Percentiles rank a stretch among this genome's conserved stretches.
Evolutionary conservation across 2,888 invertebrate species (phyloP).

Genomic region (Antitype chi): DNA sequence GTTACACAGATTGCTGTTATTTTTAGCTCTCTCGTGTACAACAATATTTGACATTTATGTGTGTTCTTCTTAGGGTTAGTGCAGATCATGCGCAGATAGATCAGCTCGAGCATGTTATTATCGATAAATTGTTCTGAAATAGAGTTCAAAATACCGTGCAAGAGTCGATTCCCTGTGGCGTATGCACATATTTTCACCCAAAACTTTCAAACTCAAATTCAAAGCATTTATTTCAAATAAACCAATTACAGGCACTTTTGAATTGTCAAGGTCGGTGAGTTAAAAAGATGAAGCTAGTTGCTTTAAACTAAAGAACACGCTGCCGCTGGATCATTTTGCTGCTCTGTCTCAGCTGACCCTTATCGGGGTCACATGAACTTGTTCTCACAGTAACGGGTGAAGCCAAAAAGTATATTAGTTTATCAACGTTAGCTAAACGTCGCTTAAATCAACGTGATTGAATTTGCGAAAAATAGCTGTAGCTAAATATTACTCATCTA

Average conservation of each 20-base stretch:
- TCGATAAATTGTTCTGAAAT: neutral
- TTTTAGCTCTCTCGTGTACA: neutral
- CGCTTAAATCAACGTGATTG: neutral
- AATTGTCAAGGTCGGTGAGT: too few species aligned
- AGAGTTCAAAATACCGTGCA: neutral
- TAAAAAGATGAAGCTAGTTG: too few species aligned
- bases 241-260: too few species aligned
- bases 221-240: too few species aligned
- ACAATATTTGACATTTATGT: too few species aligned
- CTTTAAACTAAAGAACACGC: neutral
- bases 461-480: neutral
- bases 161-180: neutral
- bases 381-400: neutral
- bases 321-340: slow-evolving; percentile 4
- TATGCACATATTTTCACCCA: neutral
- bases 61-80: neutral
- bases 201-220: too few species aligned
- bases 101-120: neutral
- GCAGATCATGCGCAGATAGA: neutral
- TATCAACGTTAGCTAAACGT: neutral
- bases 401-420: neutral
- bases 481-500: neutral
- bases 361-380: neutral
- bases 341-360: neutral
- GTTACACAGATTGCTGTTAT: neutral